phyloP scores from a whole-genome alignment of 2,888 invertebrate species.

The Dendrolimus pini region DNA sequence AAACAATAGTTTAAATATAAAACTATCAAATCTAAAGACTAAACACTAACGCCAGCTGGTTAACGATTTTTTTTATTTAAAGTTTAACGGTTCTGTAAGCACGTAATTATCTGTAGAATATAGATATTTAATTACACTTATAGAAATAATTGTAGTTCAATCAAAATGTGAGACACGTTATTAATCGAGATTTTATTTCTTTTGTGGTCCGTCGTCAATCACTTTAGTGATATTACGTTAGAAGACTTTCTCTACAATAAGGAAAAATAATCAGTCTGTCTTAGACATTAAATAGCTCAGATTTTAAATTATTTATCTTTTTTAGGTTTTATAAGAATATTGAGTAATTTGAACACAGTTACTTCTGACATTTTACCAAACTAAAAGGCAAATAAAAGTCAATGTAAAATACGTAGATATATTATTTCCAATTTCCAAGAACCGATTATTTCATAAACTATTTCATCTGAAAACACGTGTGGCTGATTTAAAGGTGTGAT shows the following conservation, averaged over 20 bases:
- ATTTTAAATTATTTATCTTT: background rate
- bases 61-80: no score
- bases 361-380: background rate
- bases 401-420: no score
- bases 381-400: no score
- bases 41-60: no score
- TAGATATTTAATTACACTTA: background rate
- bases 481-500: no score
- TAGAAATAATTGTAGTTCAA: background rate
- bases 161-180: slow-evolving; percentile 2
- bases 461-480: no score
- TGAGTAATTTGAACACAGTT: background rate
- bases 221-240: background rate
- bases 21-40: no score
- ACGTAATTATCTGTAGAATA: no score
- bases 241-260: slow-evolving; percentile 4
- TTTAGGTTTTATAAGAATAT: background rate
- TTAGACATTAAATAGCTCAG: background rate
- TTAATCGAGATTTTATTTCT: slow-evolving; percentile 2
- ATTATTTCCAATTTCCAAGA: no score
- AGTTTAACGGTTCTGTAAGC: no score
- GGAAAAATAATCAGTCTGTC: slow-evolving; percentile 1
- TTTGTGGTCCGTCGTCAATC: slow-evolving; percentile 1
- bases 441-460: no score
- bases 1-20: no score